Evolutionary conservation across 2,113 vertebrate species (phyloP), one percentile per base, ranked within the genome.

Genomic region (Oreochromis tanganicae): DNA sequence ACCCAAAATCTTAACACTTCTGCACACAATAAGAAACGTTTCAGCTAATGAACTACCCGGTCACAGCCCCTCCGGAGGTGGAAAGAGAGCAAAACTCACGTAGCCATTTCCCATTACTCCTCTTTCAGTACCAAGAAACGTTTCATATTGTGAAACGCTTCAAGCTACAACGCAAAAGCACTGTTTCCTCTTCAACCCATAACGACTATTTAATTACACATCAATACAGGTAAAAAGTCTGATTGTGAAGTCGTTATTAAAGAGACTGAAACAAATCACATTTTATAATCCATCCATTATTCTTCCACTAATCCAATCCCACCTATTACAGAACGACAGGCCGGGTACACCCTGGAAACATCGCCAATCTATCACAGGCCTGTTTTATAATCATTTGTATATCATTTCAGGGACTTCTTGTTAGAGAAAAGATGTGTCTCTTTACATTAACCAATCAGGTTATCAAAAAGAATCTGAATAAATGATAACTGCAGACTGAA

Each of bases 301-400:
- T 66, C 19, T 66, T 66, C 61, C 34, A 38, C 61, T 66, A 66
- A 66, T 66, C 38, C 34, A 66, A 66, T 66, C 61, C 61, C 19
- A 38, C 4, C 61, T 66, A 66, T 38, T n/a, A 66, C 1, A 3
- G 34, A 19, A 38, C 6, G 19, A 38, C 34, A 21, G 61, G 32
- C 61, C 1, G 6, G 34, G 34, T 21, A 38, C 61, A 38, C 6
- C 0, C 19, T 66, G 34, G 61, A 66, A 66, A 38, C 61, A 7
- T 66, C 1, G 4, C 4, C 34, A 66, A 38, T 73, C 21, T 46
- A 27, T 10, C 1, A 0, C 24, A 27, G 8, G 3, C 5, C 41
- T 46, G 4, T 48, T 75, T 43, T 71, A 41, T 48, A 75, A 75
- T 75, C 6, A 48, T 19, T 19, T 75, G 9, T 12, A 48, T 75